Conservation (phyloP, 2,888 invertebrate species). For the Cartodere bifasciata region DNA sequence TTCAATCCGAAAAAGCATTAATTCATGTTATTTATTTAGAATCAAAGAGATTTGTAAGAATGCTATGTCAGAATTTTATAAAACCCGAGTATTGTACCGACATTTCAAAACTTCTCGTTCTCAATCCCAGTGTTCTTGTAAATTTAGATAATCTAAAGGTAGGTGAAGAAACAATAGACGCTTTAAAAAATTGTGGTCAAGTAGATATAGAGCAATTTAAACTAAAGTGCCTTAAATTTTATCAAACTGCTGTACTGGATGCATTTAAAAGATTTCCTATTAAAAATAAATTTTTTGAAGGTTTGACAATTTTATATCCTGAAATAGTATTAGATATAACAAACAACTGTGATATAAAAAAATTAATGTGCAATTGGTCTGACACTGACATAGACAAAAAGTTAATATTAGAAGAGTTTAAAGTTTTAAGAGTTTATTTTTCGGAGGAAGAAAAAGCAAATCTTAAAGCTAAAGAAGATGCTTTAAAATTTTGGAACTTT, state of each 20-base stretch:
- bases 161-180: not conserved
- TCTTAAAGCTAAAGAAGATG: no score
- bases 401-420: not conserved
- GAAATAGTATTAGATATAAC: not conserved
- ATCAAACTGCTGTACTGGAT: not conserved
- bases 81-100: not conserved
- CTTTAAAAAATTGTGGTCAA: not conserved
- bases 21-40: not conserved
- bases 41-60: not conserved
- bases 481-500: no score
- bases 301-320: not conserved
- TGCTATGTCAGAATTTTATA: not conserved
- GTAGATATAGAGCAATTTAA: not conserved
- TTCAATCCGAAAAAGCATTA: conserved; percentile 1
- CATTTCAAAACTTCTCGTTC: not conserved
- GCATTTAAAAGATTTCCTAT: not conserved
- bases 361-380: no score
- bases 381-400: no score
- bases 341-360: no score
- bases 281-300: not conserved
- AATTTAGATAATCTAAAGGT: not conserved
- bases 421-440: not conserved
- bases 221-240: conserved; percentile 1
- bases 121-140: not conserved
- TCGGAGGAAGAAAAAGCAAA: not conserved